Evolutionary conservation across 2,797 vertebrate genomes (phyloP).

Genomic region (Ammospiza maritima): DNA sequence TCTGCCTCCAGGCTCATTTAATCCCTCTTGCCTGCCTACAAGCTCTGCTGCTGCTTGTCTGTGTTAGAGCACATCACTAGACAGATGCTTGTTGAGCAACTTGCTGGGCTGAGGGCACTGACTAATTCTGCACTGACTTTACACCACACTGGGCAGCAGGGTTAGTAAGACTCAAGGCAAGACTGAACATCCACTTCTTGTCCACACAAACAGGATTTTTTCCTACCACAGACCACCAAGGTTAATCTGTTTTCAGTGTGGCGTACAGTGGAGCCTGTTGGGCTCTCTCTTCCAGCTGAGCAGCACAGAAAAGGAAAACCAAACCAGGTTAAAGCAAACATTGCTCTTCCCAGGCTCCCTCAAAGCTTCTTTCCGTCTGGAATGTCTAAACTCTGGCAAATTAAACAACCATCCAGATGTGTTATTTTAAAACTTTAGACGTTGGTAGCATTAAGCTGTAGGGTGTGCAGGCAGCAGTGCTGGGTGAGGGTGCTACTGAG

Average conservation of each 20-base stretch:
- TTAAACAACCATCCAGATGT: conserved; percentile 25
- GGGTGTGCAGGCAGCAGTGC: background rate
- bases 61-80: background rate
- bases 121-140: background rate
- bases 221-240: background rate
- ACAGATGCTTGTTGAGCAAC: background rate
- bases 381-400: conserved; percentile 13
- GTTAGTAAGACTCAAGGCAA: background rate
- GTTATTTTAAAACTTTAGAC: conserved; percentile 27
- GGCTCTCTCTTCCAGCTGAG: background rate
- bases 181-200: background rate
- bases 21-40: background rate
- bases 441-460: background rate
- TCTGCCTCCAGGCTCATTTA: background rate
- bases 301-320: conserved; percentile 15
- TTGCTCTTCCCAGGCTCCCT: background rate
- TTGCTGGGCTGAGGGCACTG: background rate
- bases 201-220: background rate
- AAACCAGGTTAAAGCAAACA: conserved; percentile 49
- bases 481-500: background rate
- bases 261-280: background rate
- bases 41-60: background rate
- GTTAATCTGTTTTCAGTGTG: background rate
- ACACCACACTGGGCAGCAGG: background rate
- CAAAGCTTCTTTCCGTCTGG: conserved; percentile 7